Base-by-base conservation (phyloP, 2,113 vertebrate genomes). In the Nerophis lumbriciformis region DNA sequence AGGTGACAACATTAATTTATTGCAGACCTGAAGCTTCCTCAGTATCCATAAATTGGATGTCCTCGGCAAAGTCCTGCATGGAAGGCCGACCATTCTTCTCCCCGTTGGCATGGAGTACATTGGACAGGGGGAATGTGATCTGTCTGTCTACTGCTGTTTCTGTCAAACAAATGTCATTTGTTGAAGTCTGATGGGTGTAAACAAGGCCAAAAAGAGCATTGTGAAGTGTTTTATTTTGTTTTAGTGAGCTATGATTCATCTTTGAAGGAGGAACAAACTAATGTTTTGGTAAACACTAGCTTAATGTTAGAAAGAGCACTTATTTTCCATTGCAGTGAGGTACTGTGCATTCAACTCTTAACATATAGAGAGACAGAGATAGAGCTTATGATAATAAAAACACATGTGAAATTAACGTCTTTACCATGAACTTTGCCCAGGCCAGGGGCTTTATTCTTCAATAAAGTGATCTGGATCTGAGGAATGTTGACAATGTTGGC, bases 401-500 rank as follows among this genome's bases (percentile, higher is more conserved):
- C 8, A 6, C 0, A 47, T 50, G 2, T 47, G 0, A 48, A 21
- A 38, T 14, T 0, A 6, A 48, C 0, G 21, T 74, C 72, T 95
- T 96, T 90, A 99, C 97, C 97, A 70, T 88, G 95, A 72, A 95
- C 93, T 91, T 99, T 99, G 59, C 95, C 93, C 74, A 99, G 90
- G 66, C 97, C 97, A 0, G 96, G 96, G 62, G 97, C 92, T 88
- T 98, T 98, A 83, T 99, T 99, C 89, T 98, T 98, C 83, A 99
- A 85, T 75, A 99, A 83, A 59, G 96, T 97, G 87, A 99, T 93
- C 92, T 99, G 97, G 87, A 99, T 95, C 86, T 98, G 97, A 53
- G 97, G 97, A 92, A 99, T 97, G 90, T 92, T 99, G 77, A 93
- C 92, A 78, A 97, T 98, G 86, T 93, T 98, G 78, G 94, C 92